A percentile compares a stretch with the other conserved stretches of the same genome.
These are phyloP conservation scores for Lathamus discolor DNA, from an alignment of 2,113 vertebrate species.

Conservation along the genomic window DNA sequence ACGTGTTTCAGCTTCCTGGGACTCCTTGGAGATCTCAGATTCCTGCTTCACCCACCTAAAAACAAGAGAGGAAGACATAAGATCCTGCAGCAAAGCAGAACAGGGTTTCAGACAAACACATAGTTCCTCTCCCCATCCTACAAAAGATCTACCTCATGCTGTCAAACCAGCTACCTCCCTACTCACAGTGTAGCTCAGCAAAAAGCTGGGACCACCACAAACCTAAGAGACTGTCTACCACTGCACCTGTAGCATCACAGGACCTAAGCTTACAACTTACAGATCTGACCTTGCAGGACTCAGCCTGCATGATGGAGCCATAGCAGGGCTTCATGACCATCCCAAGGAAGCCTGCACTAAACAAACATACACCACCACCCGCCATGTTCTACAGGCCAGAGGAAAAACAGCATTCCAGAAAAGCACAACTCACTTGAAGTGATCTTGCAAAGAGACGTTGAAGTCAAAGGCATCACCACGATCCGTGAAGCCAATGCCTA, in stretches of 20 bases:
- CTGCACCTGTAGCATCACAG: background rate
- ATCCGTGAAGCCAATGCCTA: constrained; percentile 94
- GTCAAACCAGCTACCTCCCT: background rate
- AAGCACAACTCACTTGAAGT: constrained; percentile 88
- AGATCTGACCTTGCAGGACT: background rate
- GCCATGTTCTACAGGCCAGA: background rate
- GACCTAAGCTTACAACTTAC: background rate
- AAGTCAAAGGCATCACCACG: constrained; percentile 98
- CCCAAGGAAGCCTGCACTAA: background rate
- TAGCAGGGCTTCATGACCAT: background rate
- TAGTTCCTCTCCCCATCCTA: background rate
- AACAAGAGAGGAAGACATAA: background rate
- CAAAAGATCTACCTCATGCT: background rate
- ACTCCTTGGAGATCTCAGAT: constrained; percentile 87
- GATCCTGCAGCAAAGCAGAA: background rate
- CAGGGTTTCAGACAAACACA: background rate
- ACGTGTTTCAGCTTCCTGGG: constrained; percentile 83
- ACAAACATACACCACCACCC: background rate
- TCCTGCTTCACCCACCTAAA: constrained; percentile 95
- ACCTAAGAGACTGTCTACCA: background rate
- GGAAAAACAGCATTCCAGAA: background rate
- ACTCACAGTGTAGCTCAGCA: background rate
- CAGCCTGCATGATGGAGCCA: background rate
- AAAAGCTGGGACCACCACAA: background rate
- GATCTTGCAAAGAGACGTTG: constrained; percentile 96